Base-by-base conservation (phyloP, 2,888 invertebrate genomes). In the Pandemis heparana region DNA sequence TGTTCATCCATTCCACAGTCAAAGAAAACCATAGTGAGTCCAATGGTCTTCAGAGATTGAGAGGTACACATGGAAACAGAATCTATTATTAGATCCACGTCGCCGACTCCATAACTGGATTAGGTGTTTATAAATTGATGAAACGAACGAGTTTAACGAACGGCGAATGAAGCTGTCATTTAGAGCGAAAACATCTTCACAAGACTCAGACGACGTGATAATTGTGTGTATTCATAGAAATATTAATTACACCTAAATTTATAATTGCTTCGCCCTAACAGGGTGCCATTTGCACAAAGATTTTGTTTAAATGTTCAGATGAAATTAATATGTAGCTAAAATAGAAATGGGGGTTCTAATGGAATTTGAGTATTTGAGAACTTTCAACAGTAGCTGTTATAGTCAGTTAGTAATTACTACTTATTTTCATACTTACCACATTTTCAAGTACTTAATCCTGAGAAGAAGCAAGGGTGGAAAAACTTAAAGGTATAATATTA, bases 101-200 rank as follows among this genome's bases (percentile, higher is more conserved):
- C 62, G 38, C 14, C 23, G 23, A 41, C 5, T 18, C 68, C 18
- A 23, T 63, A 63, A 68, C 68, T 48, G 48, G 72, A 68, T 62
- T 63, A 68, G 56, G n/a, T 68, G 63, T 68, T 72, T 63, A 62
- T 72, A 59, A 71, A 72, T 59, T 67, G 46, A 63, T 39, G 68
- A 63, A 63, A 62, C 72, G 63, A 68, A 46, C 43, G 51, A 59
- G 56, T 72, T 68, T 72, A 72, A 56, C 46, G 16, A 56, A 63
- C 41, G 60, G 12, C 51, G 43, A 41, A 46, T 12, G 38, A 72
- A 67, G 46, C 62, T 46, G 68, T 59, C 56, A 46, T 51, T 60
- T n/a, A 8, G 41, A 59, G 12, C 48, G 56, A 68, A 73, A 68
- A 63, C 39, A 63, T 41, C 48, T 72, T 48, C 18, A 3, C 48